Percentiles rank a stretch among this genome's conserved stretches.
Conservation (phyloP, 2,797 vertebrate species). For the Natrix natrix region DNA sequence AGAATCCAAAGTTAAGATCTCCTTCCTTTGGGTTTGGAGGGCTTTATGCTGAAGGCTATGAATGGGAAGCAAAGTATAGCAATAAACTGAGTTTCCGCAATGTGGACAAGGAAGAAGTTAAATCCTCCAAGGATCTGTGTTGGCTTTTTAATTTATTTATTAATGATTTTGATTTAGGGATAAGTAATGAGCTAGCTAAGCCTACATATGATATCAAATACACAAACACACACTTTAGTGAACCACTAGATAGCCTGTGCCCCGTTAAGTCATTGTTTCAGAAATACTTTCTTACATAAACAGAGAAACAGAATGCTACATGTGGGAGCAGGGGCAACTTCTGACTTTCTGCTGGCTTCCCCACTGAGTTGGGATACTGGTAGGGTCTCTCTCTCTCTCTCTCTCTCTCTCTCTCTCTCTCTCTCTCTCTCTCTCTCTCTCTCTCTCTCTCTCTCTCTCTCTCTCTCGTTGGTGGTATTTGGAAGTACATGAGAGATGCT, state of each 20-base stretch:
- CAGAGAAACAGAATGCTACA: not conserved
- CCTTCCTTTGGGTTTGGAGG: not conserved
- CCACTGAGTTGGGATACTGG: not conserved
- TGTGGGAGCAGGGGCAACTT: not conserved
- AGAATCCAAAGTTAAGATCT: not conserved
- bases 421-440: not conserved
- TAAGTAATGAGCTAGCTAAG: not conserved
- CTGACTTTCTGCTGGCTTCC: not conserved
- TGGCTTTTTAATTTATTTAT: not conserved
- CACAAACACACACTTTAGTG: not conserved
- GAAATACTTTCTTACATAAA: not conserved
- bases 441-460: too few relatives aligned
- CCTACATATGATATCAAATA: not conserved
- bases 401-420: too few relatives aligned
- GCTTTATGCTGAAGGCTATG: not conserved
- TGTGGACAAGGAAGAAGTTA: not conserved
- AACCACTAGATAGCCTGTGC: not conserved
- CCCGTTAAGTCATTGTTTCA: not conserved
- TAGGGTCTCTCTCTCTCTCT: not conserved
- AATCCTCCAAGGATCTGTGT: not conserved
- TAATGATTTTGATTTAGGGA: not conserved
- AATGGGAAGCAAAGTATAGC: not conserved
- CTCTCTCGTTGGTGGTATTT: not conserved
- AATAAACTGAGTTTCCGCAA: not conserved
- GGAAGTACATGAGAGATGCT: not conserved